Evolutionary conservation across 2,113 vertebrate species (phyloP), one percentile per base, ranked within the genome.

Genomic region (Crotalus helleri): DNA sequence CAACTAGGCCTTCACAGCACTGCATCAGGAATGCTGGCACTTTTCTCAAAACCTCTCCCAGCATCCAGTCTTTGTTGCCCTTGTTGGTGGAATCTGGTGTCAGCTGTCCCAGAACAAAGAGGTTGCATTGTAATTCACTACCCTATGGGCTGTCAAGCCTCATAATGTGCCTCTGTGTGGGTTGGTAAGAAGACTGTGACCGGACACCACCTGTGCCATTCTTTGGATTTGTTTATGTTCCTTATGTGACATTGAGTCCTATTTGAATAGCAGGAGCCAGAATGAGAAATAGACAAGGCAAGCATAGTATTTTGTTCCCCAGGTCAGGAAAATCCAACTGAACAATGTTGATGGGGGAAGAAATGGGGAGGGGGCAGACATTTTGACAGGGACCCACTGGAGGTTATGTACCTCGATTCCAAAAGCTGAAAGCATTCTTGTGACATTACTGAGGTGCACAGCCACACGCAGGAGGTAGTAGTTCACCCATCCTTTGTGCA

Each of bases 111-210:
- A 33, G 44, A n/a, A 81, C 51, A n/a, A 88, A 88, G 85, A 92
- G 29, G 74, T 39, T 69, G 58, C 13, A 11, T 69, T 9, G 13
- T 21, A 17, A 89, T 57, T 74, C 92, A 46, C 3, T 21, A 0
- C 87, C 29, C 51, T 10, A 12, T 57, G 44, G 69, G 12, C 49
- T 29, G n/a, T 39, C 53, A 55, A n/a, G 39, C 26, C 15, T 21
- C 69, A 92, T 88, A 92, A 92, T 92, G 92, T 33, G 54, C 69
- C 88, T 69, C 85, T 92, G 92, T 92, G 54, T 59, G 44, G 39
- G 5, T n/a, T 54, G 23, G 92, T 51, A 92, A 89, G 87, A 61
- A 26, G 2, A 26, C 33, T 3, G n/a, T 39, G 69, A n/a, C 39
- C 1, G 2, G 44, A 55, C 9, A 24, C 53, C 54, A 85, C 92